Conservation (phyloP, 2,888 invertebrate species). For the Vanessa cardui region DNA sequence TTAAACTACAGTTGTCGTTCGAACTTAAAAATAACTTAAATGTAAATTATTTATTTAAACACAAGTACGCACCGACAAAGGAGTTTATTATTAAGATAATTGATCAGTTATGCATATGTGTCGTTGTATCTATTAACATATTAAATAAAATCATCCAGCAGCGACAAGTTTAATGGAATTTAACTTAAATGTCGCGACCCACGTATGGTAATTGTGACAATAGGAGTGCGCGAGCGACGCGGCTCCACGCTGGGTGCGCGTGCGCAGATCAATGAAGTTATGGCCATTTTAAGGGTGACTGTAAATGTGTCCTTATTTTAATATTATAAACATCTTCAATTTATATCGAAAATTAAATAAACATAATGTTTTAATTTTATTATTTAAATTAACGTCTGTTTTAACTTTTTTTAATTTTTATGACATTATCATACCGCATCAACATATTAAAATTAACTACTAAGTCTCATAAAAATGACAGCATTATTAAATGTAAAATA, state of each 20-base stretch:
- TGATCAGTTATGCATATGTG: slow-evolving; percentile 18
- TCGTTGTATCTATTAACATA: slow-evolving; percentile 34
- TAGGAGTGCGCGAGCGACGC: slow-evolving; percentile 48
- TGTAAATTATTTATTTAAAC: not conserved
- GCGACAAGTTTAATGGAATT: slow-evolving; percentile 37
- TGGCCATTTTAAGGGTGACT: slow-evolving; percentile 29
- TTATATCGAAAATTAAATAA: not conserved
- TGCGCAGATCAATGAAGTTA: slow-evolving; percentile 34
- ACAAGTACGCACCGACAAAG: not conserved
- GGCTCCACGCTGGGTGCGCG: slow-evolving; percentile 54
- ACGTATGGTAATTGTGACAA: slow-evolving; percentile 62
- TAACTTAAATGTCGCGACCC: slow-evolving; percentile 50
- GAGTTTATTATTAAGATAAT: slow-evolving; percentile 21
- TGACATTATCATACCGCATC: no score
- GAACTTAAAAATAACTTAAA: not conserved
- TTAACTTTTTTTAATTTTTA: not conserved
- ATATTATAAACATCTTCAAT: not conserved
- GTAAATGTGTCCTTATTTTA: slow-evolving; percentile 21
- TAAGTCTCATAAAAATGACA: no score
- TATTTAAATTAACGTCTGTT: not conserved
- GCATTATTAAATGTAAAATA: no score
- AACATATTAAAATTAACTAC: no score
- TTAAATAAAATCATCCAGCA: slow-evolving; percentile 31
- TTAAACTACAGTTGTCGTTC: no score
- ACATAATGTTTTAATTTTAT: not conserved